phyloP scores from a whole-genome alignment of 1,140 invertebrate genomes.

The Aphelenchoides fujianensis region DNA sequence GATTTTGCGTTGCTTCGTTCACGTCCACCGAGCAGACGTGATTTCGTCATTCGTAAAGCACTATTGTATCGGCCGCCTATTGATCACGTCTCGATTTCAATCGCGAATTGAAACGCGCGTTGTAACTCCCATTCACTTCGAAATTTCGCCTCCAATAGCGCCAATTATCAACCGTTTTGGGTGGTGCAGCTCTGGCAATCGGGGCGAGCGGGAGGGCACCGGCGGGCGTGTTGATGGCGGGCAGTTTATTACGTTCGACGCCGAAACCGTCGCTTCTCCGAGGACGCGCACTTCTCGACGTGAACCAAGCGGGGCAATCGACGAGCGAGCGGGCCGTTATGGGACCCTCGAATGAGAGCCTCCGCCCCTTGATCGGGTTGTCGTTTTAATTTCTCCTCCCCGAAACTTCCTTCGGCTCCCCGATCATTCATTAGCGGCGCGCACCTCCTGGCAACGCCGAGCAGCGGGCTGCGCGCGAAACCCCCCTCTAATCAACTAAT shows the following conservation, averaged over 20 bases:
- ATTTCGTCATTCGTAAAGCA: no score
- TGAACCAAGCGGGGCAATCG: no score
- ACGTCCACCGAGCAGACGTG: no score
- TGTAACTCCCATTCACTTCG: not conserved
- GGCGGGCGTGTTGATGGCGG: no score
- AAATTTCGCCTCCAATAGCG: not conserved
- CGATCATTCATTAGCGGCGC: not conserved
- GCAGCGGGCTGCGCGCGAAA: not conserved
- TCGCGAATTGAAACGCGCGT: no score
- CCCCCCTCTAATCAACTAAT: constrained; percentile 16
- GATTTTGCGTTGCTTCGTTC: no score
- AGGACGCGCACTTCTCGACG: no score
- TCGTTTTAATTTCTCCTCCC: not conserved
- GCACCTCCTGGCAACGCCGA: not conserved
- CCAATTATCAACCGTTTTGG: not conserved
- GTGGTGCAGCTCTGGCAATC: not conserved
- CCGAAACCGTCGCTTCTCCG: not conserved
- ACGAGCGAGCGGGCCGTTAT: not conserved
- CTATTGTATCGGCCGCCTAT: no score
- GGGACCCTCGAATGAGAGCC: no score
- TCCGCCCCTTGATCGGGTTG: not conserved
- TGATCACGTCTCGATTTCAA: no score
- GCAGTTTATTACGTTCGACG: not conserved
- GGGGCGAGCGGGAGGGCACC: no score
- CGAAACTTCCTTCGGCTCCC: not conserved